phyloP scores from a whole-genome alignment of 2,113 vertebrate species.

The Nerophis ophidion region DNA sequence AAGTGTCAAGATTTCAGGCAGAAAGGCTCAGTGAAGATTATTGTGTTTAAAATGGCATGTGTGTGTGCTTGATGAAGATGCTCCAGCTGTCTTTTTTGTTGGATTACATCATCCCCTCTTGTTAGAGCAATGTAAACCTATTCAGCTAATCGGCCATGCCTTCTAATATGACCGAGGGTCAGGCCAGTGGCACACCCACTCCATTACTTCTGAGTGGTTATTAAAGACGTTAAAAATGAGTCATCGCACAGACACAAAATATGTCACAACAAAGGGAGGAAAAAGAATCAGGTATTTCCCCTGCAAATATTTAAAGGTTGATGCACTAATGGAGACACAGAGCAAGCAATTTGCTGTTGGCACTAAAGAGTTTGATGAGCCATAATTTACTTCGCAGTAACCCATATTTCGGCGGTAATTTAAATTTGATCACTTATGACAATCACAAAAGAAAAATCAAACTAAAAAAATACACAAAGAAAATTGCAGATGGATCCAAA shows the following conservation, averaged over 20 bases:
- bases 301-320: conserved; percentile 18
- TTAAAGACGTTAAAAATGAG: conserved; percentile 15
- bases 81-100: conserved; percentile 15
- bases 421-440: too few relatives aligned
- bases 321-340: conserved; percentile 28
- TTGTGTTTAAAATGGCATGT: conserved; percentile 12
- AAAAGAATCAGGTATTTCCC: conserved; percentile 10
- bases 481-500: too few relatives aligned
- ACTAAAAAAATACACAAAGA: too few relatives aligned
- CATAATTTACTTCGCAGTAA: conserved; percentile 1
- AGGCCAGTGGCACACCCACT: conserved; percentile 7
- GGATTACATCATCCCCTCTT: conserved; percentile 35
- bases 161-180: background rate
- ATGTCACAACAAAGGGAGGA: background rate
- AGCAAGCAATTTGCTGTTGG: conserved; percentile 10
- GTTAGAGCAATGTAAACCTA: conserved; percentile 12
- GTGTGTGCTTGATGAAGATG: conserved; percentile 15
- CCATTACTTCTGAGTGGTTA: conserved; percentile 4
- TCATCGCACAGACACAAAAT: conserved; percentile 19
- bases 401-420: too few relatives aligned
- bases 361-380: conserved; percentile 8
- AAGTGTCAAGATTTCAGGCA: conserved; percentile 21
- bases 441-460: too few relatives aligned
- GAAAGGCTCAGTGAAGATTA: conserved; percentile 35
- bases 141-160: conserved; percentile 7